These are phyloP conservation scores for Trichosurus vulpecula DNA, from an alignment of 2,797 vertebrate genomes.

Conservation along the genomic window DNA sequence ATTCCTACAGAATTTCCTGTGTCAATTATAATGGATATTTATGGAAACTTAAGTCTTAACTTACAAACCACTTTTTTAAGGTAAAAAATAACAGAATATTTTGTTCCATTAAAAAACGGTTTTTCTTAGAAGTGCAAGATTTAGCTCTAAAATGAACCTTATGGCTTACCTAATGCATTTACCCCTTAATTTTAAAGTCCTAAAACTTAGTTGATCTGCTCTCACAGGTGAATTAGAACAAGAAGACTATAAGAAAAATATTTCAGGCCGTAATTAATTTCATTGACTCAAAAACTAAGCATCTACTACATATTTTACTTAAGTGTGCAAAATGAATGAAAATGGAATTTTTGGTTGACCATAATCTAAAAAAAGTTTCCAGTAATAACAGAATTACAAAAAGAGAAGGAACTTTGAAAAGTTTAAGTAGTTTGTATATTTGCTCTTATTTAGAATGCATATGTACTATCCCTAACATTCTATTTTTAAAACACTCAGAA, in stretches of 20 bases:
- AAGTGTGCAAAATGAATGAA: neutral
- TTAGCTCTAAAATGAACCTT: neutral
- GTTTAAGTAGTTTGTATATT: neutral
- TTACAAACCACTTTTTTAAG: conserved; percentile 33
- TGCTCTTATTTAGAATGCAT: neutral
- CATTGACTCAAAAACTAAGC: neutral
- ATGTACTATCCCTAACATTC: neutral
- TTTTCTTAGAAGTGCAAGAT: neutral
- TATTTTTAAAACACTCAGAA: neutral
- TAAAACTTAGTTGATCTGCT: neutral
- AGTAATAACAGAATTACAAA: neutral
- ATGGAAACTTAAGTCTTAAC: conserved; percentile 71
- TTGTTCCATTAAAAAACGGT: neutral
- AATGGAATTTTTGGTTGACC: neutral
- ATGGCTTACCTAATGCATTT: neutral
- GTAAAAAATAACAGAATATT: conserved; percentile 44
- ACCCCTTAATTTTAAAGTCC: neutral
- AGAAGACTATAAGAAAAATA: conserved; percentile 5
- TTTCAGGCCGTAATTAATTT: neutral
- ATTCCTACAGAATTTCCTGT: conserved; percentile 71
- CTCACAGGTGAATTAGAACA: neutral
- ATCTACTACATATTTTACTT: neutral
- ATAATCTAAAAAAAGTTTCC: neutral
- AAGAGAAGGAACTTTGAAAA: neutral
- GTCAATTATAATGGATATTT: conserved; percentile 78